phyloP scores from a whole-genome alignment of 2,888 invertebrate genomes.

The Phaedon cochleariae region DNA sequence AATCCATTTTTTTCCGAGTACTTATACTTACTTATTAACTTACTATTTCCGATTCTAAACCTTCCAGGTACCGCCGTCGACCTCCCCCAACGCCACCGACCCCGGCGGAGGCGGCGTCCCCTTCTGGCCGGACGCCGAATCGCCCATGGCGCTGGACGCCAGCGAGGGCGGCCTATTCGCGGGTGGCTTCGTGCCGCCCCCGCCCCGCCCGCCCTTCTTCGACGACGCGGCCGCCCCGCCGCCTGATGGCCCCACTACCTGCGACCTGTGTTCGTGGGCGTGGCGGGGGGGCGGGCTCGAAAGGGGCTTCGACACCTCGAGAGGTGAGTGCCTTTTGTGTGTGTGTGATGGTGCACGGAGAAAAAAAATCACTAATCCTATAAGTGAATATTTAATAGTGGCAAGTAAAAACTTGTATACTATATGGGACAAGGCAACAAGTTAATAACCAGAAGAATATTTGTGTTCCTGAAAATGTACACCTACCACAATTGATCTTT shows the following conservation, averaged over 20 bases:
- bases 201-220: slow-evolving; percentile 72
- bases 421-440: no score
- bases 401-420: no score
- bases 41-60: no score
- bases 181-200: slow-evolving; percentile 71
- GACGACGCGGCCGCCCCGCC: slow-evolving; percentile 70
- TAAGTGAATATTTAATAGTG: no score
- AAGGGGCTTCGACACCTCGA: slow-evolving; percentile 65
- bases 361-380: no score
- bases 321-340: slow-evolving; percentile 63
- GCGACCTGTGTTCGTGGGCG: slow-evolving; percentile 79
- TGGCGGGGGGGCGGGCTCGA: slow-evolving; percentile 62
- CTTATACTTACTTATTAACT: no score
- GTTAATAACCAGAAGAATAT: no score
- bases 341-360: neutral
- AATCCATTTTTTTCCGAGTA: no score
- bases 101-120: slow-evolving; percentile 29
- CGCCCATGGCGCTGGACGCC: slow-evolving; percentile 51
- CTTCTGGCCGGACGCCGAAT: slow-evolving; percentile 49
- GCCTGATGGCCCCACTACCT: slow-evolving; percentile 77
- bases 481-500: no score
- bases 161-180: slow-evolving; percentile 59
- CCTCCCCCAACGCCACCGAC: slow-evolving; percentile 38
- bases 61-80: slow-evolving; percentile 50
- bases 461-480: no score